These are phyloP conservation scores for Pandion haliaetus DNA, from an alignment of 2,113 vertebrate genomes.

Conservation along the genomic window DNA sequence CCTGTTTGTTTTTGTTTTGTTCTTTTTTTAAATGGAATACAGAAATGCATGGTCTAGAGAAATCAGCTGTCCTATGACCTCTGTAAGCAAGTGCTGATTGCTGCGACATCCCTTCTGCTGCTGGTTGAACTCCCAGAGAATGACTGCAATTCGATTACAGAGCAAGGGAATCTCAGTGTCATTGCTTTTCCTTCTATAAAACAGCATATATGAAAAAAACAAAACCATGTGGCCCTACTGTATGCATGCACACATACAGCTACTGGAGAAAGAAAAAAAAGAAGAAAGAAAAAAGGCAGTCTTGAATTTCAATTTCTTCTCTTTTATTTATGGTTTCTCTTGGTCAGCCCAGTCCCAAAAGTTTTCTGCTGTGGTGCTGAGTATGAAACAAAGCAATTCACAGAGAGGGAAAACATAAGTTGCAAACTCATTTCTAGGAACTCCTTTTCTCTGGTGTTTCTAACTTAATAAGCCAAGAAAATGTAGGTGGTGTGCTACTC, in stretches of 20 bases:
- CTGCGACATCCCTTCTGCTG: not conserved
- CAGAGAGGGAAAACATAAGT: not conserved
- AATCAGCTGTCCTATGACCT: not conserved
- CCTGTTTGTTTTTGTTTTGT: too few relatives aligned
- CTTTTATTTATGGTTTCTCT: not conserved
- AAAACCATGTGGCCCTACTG: not conserved
- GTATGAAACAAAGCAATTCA: not conserved
- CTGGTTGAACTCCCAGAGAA: not conserved
- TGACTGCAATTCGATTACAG: not conserved
- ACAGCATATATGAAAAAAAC: too few relatives aligned
- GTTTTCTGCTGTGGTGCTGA: not conserved
- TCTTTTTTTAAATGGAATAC: not conserved
- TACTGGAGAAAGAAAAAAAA: accelerated
- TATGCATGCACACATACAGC: not conserved
- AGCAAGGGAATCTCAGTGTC: not conserved
- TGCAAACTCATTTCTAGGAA: not conserved
- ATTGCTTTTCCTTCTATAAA: not conserved
- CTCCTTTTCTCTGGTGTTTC: not conserved
- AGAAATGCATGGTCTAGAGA: not conserved
- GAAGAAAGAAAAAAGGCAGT: not conserved
- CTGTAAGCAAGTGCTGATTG: not conserved
- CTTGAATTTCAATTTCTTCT: not conserved
- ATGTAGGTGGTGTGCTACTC: not conserved
- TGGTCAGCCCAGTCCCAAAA: not conserved
- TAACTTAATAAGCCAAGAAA: not conserved